Conservation (phyloP, 2,888 invertebrate species). For the Campoplex capitator region DNA sequence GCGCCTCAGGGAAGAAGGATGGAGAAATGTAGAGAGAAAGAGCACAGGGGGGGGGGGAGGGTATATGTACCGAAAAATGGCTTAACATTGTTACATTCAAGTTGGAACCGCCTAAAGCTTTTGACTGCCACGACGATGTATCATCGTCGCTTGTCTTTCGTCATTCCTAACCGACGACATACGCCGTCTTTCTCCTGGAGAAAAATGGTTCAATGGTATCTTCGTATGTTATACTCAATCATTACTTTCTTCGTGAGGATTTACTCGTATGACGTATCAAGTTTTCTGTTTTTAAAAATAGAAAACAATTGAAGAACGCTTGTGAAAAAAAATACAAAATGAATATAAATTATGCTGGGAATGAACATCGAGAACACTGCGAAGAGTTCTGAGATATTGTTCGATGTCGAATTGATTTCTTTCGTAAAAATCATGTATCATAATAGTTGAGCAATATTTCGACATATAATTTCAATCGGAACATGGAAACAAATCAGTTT, state of each 20-base stretch:
- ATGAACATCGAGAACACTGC: too few relatives aligned
- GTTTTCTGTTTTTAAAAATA: not conserved
- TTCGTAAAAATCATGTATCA: not conserved
- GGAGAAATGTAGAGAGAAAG: not conserved
- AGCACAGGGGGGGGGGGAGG: not conserved
- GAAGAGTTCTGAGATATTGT: too few relatives aligned
- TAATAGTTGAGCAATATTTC: not conserved
- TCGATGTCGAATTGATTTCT: not conserved
- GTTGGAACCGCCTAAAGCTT: conserved; percentile 16
- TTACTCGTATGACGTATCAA: not conserved
- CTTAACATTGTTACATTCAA: conserved; percentile 42
- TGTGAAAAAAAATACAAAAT: not conserved
- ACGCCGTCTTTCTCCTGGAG: not conserved
- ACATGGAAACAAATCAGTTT: not conserved
- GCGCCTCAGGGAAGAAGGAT: not conserved
- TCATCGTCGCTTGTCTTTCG: conserved; percentile 20
- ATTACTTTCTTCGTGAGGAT: not conserved
- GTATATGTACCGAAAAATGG: conserved; percentile 1
- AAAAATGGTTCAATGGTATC: not conserved
- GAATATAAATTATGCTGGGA: not conserved
- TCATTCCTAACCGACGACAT: not conserved
- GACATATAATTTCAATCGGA: not conserved
- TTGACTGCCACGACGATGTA: conserved; percentile 4
- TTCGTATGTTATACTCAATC: not conserved
- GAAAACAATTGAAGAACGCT: too few relatives aligned